Percentiles rank a stretch among this genome's conserved stretches.
Evolutionary conservation across 2,113 vertebrate genomes (phyloP).

Genomic region (Hydrochoerus hydrochaeris): DNA sequence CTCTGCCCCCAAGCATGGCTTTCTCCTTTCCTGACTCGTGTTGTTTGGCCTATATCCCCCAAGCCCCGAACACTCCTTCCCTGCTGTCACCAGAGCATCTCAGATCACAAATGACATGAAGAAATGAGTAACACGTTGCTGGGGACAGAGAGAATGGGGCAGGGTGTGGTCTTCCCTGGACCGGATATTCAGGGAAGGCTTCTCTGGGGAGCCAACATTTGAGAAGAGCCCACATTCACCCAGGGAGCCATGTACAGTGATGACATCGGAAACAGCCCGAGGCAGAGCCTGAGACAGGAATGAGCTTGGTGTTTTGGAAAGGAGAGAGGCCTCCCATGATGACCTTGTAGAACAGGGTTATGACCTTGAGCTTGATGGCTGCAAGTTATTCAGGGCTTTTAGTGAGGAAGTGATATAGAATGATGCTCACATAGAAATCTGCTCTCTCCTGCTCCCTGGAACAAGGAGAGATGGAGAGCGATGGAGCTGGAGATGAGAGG

Average conservation of each 20-base stretch:
- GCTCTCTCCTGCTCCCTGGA: neutral
- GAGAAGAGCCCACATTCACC: rapidly evolving
- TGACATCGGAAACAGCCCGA: neutral
- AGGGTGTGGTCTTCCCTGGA: neutral
- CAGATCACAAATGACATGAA: neutral
- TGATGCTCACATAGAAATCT: neutral
- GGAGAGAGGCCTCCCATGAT: rapidly evolving
- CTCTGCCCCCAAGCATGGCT: neutral
- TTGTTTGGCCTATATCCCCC: neutral
- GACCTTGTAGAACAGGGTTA: neutral
- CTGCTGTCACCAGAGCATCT: neutral
- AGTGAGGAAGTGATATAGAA: neutral
- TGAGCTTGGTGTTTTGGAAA: neutral
- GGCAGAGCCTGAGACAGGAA: neutral
- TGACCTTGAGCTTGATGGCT: neutral
- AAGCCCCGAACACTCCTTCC: neutral
- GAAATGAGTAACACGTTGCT: neutral
- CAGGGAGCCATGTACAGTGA: neutral
- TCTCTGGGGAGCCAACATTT: neutral
- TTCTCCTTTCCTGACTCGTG: neutral
- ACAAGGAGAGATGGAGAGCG: neutral
- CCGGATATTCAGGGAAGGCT: neutral
- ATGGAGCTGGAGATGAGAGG: too few species aligned
- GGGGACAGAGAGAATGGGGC: neutral
- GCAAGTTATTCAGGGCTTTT: neutral